Conservation (phyloP, 2,113 vertebrate species). For the Gila orcuttii region DNA sequence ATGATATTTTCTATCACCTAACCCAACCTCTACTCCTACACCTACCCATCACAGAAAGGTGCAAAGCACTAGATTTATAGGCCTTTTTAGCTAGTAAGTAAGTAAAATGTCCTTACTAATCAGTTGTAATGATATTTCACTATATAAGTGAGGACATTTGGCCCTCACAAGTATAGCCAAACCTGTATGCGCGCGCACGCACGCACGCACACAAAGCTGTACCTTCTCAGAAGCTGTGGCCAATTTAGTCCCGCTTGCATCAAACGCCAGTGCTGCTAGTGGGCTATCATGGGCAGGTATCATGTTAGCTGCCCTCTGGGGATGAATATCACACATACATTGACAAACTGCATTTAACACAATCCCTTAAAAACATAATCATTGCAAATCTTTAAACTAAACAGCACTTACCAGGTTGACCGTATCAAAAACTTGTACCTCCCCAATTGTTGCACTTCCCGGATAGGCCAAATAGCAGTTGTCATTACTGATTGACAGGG, state of each 20-base stretch:
- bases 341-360: not conserved
- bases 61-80: too few species aligned
- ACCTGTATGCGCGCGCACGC: not conserved
- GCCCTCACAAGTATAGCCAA: too few species aligned
- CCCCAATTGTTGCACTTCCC: conserved; percentile 95
- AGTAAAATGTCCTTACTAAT: too few species aligned
- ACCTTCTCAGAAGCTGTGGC: conserved; percentile 99
- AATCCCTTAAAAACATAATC: not conserved
- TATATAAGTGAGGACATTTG: too few species aligned
- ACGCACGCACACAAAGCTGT: conserved; percentile 1
- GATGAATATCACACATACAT: not conserved
- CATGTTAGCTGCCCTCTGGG: conserved; percentile 98
- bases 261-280: conserved; percentile 93
- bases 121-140: too few species aligned
- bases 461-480: conserved; percentile 98
- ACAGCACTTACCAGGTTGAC: conserved; percentile 88
- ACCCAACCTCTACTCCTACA: too few species aligned
- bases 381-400: not conserved
- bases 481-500: conserved; percentile 96
- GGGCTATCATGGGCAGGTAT: conserved; percentile 98
- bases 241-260: conserved; percentile 92
- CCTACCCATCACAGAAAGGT: too few species aligned
- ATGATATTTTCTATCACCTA: too few species aligned
- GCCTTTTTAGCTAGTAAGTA: too few species aligned
- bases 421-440: conserved; percentile 98